phyloP scores from a whole-genome alignment of 1,140 invertebrate species.

The Eufriesea mexicana region DNA sequence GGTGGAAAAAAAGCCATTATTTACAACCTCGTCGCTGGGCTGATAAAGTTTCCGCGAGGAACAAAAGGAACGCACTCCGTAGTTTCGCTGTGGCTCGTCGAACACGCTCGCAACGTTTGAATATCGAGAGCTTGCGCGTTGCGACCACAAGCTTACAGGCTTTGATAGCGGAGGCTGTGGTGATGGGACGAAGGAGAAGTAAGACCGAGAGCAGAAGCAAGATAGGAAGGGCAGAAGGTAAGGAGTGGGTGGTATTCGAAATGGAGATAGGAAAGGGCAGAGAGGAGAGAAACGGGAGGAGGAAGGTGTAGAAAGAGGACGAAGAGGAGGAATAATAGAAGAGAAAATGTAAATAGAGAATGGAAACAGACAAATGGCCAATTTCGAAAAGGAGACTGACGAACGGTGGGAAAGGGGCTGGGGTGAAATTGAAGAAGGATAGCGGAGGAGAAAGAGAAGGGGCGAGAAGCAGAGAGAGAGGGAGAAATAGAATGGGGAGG shows the following conservation, averaged over 20 bases:
- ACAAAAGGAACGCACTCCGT: constrained; percentile 17
- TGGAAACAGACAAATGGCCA: background rate
- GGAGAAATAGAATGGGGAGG: background rate
- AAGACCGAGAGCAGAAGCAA: background rate
- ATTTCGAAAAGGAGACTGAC: background rate
- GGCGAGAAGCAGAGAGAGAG: constrained; percentile 5
- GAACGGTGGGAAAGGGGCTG: background rate
- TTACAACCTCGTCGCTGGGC: background rate
- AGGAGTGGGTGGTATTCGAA: background rate
- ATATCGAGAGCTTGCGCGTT: constrained; percentile 63
- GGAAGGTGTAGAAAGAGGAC: background rate
- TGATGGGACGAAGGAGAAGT: background rate
- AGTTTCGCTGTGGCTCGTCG: background rate
- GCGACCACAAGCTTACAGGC: background rate
- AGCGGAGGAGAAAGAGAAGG: constrained; percentile 11
- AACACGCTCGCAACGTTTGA: constrained; percentile 50
- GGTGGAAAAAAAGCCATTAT: background rate
- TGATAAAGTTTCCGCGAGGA: constrained; percentile 26
- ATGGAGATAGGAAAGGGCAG: background rate
- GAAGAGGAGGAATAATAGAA: too few species aligned
- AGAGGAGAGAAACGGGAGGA: background rate
- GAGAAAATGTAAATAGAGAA: background rate
- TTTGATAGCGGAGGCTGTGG: background rate
- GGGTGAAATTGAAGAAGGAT: constrained; percentile 29
- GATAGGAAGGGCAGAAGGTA: background rate